phyloP scores from a whole-genome alignment of 2,888 invertebrate species.

The Xylota sylvarum region DNA sequence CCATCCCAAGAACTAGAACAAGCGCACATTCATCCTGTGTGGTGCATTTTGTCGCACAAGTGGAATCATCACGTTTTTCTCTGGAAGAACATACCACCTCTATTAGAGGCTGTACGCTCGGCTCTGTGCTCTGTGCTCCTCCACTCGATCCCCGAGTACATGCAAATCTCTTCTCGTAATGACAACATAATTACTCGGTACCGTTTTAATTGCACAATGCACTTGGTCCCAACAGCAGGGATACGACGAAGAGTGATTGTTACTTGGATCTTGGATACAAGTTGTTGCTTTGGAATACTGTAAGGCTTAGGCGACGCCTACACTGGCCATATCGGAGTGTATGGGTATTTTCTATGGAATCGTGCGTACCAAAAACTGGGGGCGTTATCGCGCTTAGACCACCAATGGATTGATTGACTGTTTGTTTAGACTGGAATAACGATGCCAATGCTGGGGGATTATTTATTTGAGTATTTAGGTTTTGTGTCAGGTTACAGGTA shows the following conservation, averaged over 20 bases:
- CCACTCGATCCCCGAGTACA: constrained; percentile 52
- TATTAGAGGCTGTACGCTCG: constrained; percentile 39
- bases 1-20: constrained; percentile 65
- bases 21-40: constrained; percentile 69
- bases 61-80: constrained; percentile 76
- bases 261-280: constrained; percentile 52
- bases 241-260: constrained; percentile 67
- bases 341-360: constrained; percentile 52
- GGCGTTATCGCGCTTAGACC: constrained; percentile 71
- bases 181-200: constrained; percentile 77
- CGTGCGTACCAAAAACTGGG: constrained; percentile 71
- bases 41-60: constrained; percentile 76
- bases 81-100: constrained; percentile 58
- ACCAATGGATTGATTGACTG: constrained; percentile 74
- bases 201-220: constrained; percentile 77
- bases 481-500: constrained; percentile 34
- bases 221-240: constrained; percentile 53
- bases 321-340: constrained; percentile 34
- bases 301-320: constrained; percentile 64
- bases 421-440: constrained; percentile 31
- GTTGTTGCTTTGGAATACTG: constrained; percentile 51
- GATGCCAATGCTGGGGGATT: constrained; percentile 38
- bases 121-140: constrained; percentile 25
- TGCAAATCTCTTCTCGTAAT: constrained; percentile 77
- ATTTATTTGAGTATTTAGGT: constrained; percentile 54